Evolutionary conservation across 2,888 invertebrate species (phyloP).

Genomic region (Zygothrica quintamaculata): DNA sequence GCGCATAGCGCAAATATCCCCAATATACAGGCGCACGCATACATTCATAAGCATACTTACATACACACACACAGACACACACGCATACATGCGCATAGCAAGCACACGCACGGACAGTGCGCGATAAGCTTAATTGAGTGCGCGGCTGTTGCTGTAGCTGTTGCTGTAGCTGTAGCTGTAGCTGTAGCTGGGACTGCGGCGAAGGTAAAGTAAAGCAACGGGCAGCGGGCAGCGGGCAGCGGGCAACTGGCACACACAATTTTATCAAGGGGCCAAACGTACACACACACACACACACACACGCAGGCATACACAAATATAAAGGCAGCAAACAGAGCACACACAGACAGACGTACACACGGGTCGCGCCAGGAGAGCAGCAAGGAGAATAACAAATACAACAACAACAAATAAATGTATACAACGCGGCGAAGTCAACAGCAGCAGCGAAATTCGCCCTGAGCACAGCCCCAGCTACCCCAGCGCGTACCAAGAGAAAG

Average conservation of each 20-base stretch:
- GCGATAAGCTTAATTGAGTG: conserved; percentile 79
- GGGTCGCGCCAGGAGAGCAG: conserved; percentile 69
- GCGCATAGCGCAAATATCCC: conserved; percentile 68
- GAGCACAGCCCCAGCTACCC: conserved; percentile 44
- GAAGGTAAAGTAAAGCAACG: conserved; percentile 39
- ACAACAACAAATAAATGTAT: conserved; percentile 48
- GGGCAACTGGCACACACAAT: conserved; percentile 49
- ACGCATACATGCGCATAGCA: conserved; percentile 13
- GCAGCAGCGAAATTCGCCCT: conserved; percentile 49
- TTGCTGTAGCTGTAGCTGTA: conserved; percentile 36
- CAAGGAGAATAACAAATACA: conserved; percentile 66
- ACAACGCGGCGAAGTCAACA: conserved; percentile 25
- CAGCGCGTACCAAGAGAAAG: conserved; percentile 71
- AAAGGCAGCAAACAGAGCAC: neutral
- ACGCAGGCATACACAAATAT: conserved; percentile 7
- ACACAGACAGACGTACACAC: conserved; percentile 13
- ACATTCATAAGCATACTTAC: conserved; percentile 9
- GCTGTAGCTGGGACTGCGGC: conserved; percentile 37
- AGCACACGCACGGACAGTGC: conserved; percentile 52
- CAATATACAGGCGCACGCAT: conserved; percentile 48
- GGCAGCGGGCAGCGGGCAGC: conserved; percentile 37
- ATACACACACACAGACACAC: conserved; percentile 18
- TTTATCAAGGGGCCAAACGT: conserved; percentile 74
- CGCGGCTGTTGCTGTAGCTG: conserved; percentile 47
- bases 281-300: conserved; percentile 28